Conservation (phyloP, 2,797 vertebrate species). For the Coregonus sp. region DNA sequence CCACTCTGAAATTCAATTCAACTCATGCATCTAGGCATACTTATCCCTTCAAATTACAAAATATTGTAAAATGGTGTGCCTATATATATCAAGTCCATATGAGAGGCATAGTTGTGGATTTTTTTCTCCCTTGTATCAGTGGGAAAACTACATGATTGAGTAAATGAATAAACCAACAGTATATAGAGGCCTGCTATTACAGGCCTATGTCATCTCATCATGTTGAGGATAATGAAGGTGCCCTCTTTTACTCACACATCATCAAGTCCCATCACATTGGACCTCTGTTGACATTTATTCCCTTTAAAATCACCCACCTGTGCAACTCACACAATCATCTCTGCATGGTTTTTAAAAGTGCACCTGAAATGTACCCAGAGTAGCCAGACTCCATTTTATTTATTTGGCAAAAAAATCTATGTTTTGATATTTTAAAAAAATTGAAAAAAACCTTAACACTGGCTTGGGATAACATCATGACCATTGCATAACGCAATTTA, state of each 20-base stretch:
- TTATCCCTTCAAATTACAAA: background rate
- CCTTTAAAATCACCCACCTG: background rate
- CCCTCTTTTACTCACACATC: background rate
- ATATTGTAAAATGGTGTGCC: background rate
- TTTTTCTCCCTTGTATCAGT: background rate
- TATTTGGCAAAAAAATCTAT: background rate
- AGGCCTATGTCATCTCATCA: background rate
- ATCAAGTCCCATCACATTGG: background rate
- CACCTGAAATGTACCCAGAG: background rate
- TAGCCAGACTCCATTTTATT: background rate
- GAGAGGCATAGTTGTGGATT: background rate
- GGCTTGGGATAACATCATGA: conserved; percentile 24
- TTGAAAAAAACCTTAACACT: conserved; percentile 14
- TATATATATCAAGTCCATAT: background rate
- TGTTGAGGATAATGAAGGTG: background rate
- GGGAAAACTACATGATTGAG: background rate
- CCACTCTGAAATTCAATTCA: background rate
- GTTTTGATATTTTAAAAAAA: conserved; percentile 17
- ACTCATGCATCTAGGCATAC: background rate
- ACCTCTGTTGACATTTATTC: background rate
- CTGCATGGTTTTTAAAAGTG: background rate
- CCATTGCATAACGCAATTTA: conserved; percentile 67
- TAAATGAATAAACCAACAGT: background rate
- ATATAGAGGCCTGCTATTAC: background rate
- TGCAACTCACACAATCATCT: background rate